Evolutionary conservation across 2,113 vertebrate genomes (phyloP).

Genomic region (Nothocercus julius): DNA sequence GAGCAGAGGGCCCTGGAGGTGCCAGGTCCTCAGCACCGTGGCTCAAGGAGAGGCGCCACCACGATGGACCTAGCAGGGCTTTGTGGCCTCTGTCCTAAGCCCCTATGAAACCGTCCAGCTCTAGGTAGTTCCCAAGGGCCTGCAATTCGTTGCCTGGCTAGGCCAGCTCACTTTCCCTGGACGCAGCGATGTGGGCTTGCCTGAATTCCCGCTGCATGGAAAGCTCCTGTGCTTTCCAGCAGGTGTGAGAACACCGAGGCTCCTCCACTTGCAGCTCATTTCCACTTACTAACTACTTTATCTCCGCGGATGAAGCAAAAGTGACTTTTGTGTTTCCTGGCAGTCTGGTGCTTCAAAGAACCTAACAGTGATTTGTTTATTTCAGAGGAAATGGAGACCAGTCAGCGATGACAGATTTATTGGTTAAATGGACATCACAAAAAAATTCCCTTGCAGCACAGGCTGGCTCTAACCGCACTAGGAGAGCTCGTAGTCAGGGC

Average conservation of each 20-base stretch:
- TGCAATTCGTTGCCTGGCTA: conserved; percentile 68
- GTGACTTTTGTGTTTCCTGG: conserved; percentile 82
- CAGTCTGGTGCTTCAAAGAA: conserved; percentile 80
- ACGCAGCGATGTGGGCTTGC: conserved; percentile 57
- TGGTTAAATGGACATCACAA: conserved; percentile 83
- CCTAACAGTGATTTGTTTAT: conserved; percentile 84
- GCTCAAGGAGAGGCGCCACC: too few relatives aligned
- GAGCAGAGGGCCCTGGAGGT: background rate
- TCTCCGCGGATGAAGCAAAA: conserved; percentile 80
- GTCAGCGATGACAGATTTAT: conserved; percentile 87
- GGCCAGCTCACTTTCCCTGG: conserved; percentile 56
- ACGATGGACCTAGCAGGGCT: background rate
- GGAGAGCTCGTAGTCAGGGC: conserved; percentile 60
- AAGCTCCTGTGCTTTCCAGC: conserved; percentile 71
- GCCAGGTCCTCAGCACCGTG: too few relatives aligned
- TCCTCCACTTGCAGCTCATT: conserved; percentile 76
- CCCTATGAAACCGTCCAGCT: conserved; percentile 42
- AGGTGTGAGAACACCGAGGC: conserved; percentile 74
- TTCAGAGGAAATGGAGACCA: conserved; percentile 85
- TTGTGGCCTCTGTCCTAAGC: conserved; percentile 7
- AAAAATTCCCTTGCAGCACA: conserved; percentile 63
- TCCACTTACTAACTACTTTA: conserved; percentile 81
- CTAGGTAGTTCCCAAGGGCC: conserved; percentile 56
- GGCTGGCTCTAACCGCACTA: conserved; percentile 69
- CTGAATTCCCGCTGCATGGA: conserved; percentile 69